Evolutionary conservation across 2,797 vertebrate genomes (phyloP).

Genomic region (Tauraco hartlaubi): DNA sequence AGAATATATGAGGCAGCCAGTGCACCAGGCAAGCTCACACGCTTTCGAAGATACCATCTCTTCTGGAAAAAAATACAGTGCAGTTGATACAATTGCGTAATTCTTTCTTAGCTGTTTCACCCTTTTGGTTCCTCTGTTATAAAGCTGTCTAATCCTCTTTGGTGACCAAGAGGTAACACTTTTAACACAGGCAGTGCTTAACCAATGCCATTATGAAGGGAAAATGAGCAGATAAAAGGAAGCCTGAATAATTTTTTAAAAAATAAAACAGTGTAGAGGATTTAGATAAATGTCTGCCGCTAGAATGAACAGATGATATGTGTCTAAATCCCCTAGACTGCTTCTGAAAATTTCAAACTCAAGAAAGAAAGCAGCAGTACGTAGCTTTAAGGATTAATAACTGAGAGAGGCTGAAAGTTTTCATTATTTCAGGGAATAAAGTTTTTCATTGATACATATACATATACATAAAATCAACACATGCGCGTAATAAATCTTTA

Average conservation of each 20-base stretch:
- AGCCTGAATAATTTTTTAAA: not conserved
- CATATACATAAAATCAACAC: not conserved
- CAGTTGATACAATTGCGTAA: not conserved
- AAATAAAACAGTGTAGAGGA: not conserved
- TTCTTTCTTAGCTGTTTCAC: not conserved
- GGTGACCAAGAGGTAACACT: not conserved
- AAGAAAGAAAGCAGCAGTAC: not conserved
- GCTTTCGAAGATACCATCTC: not conserved
- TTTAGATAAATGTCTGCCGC: conserved; percentile 22
- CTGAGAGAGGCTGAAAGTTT: not conserved
- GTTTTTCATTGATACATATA: not conserved
- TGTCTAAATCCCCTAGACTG: conserved; percentile 2
- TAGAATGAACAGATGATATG: not conserved
- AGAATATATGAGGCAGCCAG: not conserved
- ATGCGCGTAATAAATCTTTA: not conserved
- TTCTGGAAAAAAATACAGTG: not conserved
- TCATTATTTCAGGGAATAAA: not conserved
- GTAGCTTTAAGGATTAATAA: not conserved
- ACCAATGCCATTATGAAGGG: not conserved
- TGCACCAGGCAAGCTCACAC: not conserved
- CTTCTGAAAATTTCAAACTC: not conserved
- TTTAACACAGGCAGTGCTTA: not conserved
- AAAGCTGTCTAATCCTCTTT: conserved; percentile 14
- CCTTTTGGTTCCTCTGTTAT: not conserved
- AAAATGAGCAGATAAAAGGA: conserved; percentile 12